Evolutionary conservation across 2,888 invertebrate genomes (phyloP), one percentile per base, ranked within the genome.

Genomic region (Sphinx pinastri): DNA sequence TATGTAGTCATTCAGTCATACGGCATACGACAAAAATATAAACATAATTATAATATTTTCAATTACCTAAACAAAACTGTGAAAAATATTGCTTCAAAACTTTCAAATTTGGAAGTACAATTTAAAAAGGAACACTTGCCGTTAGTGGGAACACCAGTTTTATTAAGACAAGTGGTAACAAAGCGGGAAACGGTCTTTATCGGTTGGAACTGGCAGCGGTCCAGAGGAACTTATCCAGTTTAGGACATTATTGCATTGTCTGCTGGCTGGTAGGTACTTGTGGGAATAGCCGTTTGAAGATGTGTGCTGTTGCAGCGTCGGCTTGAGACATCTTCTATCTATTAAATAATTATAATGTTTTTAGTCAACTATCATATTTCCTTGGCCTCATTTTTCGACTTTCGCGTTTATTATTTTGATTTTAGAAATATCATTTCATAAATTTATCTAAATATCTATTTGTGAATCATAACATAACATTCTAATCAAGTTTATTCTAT

Each of bases 181-280:
- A 78, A 76, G 73, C 78, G 78, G 72, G 72, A 81, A 77, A 74
- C 71, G 75, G 81, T 77, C 77, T 81, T 79, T 82, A 81, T 87
- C 84, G 75, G 76, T 73, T 73, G 72, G 77, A 78, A 77, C 84
- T 89, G 88, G 89, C 88, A 74, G 70, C 66, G 75, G 76, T 76
- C 85, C 90, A 90, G 79, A 70, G 75, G 81, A 87, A 88, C 80
- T 87, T 87, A 87, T 83, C 84, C 86, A 83, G 84, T 87, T 85
- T 82, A 81, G 85, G 83, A 86, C 86, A 85, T 82, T 84, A 86
- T 84, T 83, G 83, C 83, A 79, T 79, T 75, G 76, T 77, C 77
- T 70, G 71, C 71, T 68, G 74, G 72, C 71, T 73, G 74, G 72
- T 75, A 72, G 72, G n/a, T n/a, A n/a, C n/a, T 58, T 51, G 68